Evolutionary conservation across 2,888 invertebrate genomes (phyloP), one percentile per base, ranked within the genome.

Genomic region (Pammene aurita): DNA sequence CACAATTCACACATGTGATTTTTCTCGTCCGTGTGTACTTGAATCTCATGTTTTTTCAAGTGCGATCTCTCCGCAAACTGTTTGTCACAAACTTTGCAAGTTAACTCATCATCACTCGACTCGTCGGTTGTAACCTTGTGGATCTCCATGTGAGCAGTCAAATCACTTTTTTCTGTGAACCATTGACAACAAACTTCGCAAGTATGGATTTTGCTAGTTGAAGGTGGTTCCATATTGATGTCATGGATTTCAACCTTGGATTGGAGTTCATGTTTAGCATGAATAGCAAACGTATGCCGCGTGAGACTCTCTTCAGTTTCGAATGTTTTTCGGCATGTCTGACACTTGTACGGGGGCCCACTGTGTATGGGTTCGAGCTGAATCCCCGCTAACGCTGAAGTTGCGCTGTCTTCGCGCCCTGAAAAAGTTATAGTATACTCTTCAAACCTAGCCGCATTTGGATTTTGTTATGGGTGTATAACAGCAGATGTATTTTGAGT

Each of bases 131-230:
- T 26, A n/a, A 54, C 42, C n/a, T 44, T 58, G 58, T 58, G 42
- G 16, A 44, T 18, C 7, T 41, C 42, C 57, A 58, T 58, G 44
- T 58, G 58, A 26, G 26, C 26, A 14, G 26, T 44, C 7, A 44
- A 26, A 44, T 44, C 58, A 44, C n/a, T 58, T 26, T 44, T 9
- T 44, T 44, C 26, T 44, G 42, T 58, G 16, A 58, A 58, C 42
- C 58, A 44, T 26, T 58, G 58, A 44, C 58, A 58, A n/a, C 42
- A 58, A 44, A 58, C 18, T 26, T 58, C 42, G 44, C 58, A 58
- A n/a, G 26, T 58, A 44, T 58, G 54, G n/a, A 54, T 54, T 34
- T 5, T 57, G 16, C 56, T 41, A 41, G 41, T 41, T 18, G 13
- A 14, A 5, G 38, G 38, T 41, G 56, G 56, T 41, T 41, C 38